These are phyloP conservation scores for Phalanger gymnotis DNA, from an alignment of 2,797 vertebrate genomes.

Conservation along the genomic window DNA sequence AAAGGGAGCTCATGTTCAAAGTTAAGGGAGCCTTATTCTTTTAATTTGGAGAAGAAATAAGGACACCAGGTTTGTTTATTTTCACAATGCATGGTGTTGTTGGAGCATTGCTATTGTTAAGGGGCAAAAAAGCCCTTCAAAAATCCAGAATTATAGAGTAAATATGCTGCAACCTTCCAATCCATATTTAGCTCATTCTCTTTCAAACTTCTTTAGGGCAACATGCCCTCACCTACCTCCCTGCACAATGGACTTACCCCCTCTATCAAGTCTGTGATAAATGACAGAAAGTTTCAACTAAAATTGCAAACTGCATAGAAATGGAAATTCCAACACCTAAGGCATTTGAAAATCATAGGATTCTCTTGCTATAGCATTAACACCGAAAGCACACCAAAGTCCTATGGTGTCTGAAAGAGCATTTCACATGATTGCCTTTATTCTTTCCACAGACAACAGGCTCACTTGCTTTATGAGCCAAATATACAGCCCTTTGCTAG, in stretches of 20 bases:
- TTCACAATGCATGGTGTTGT: neutral
- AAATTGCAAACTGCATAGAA: neutral
- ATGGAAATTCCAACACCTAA: constrained; percentile 1
- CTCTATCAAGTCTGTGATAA: neutral
- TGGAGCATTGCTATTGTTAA: neutral
- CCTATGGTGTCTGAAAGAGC: neutral
- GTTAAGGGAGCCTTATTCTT: neutral
- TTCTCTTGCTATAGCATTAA: constrained; percentile 5
- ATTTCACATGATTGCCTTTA: constrained; percentile 11
- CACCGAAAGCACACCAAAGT: neutral
- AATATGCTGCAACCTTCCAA: neutral
- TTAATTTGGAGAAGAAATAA: neutral
- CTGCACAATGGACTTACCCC: neutral
- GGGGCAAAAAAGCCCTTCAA: neutral
- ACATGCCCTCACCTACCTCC: neutral
- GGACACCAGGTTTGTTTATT: neutral
- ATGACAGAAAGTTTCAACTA: neutral
- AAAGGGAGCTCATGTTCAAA: neutral
- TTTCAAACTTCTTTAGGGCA: neutral
- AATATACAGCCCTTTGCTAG: neutral
- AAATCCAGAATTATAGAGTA: neutral
- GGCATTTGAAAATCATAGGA: neutral
- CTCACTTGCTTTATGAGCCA: neutral
- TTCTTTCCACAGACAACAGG: neutral
- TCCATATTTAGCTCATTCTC: neutral